Evolutionary conservation across 1,140 invertebrate genomes (phyloP).

Genomic region (Meloidogyne chitwoodi): DNA sequence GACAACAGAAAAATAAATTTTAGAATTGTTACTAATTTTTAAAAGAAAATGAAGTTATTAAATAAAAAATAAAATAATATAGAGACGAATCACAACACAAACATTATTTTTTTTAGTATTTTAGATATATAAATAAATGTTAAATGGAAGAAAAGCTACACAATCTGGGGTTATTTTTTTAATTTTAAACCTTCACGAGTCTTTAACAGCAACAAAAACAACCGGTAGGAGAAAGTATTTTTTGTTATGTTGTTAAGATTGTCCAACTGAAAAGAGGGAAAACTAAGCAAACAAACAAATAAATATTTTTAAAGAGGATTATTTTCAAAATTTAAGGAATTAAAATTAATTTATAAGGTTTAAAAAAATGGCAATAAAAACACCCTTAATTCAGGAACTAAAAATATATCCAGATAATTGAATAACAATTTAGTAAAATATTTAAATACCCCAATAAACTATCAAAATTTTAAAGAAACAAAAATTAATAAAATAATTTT

Average conservation of each 20-base stretch:
- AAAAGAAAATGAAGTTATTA: neutral
- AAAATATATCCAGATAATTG: too few species aligned
- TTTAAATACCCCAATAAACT: too few species aligned
- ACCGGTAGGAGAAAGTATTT: neutral
- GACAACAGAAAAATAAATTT: too few species aligned
- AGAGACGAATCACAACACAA: neutral
- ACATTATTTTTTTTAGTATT: neutral
- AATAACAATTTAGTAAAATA: too few species aligned
- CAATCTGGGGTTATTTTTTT: neutral
- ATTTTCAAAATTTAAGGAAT: too few species aligned
- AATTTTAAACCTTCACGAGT: neutral
- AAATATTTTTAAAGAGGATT: neutral
- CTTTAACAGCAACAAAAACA: neutral
- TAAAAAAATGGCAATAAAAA: too few species aligned
- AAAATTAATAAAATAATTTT: neutral
- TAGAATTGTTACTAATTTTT: neutral
- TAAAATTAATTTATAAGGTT: too few species aligned
- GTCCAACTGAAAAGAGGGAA: neutral
- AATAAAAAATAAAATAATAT: neutral
- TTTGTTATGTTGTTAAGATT: neutral
- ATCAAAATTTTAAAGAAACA: too few species aligned
- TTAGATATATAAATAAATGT: neutral
- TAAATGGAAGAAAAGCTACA: neutral
- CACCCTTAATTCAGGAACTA: too few species aligned
- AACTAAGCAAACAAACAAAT: neutral